phyloP scores from a whole-genome alignment of 2,113 vertebrate genomes.

The Poecile atricapillus region DNA sequence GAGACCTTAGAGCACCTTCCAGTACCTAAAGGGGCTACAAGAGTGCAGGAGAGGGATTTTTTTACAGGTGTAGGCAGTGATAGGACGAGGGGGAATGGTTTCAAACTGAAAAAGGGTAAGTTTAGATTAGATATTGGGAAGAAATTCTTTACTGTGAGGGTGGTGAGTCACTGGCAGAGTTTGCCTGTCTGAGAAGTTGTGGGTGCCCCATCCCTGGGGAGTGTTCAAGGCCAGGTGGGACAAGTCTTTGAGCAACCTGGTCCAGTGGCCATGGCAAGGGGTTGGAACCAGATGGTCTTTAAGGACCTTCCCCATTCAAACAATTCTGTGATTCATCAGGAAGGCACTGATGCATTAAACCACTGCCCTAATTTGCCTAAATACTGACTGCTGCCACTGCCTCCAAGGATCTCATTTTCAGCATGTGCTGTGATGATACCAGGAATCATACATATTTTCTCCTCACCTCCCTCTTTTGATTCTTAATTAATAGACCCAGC shows the following conservation, averaged over 20 bases:
- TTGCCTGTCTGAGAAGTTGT: not conserved
- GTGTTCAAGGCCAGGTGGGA: not conserved
- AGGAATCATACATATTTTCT: not conserved
- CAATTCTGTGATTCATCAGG: not conserved
- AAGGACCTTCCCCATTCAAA: not conserved
- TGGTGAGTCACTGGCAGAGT: not conserved
- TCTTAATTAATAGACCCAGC: not conserved
- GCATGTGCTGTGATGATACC: not conserved
- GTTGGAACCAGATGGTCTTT: not conserved
- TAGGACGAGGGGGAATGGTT: not conserved
- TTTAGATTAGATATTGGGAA: not conserved
- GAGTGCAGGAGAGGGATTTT: not conserved
- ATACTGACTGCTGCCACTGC: not conserved
- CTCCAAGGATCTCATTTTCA: slow-evolving; percentile 41
- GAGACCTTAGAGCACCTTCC: not conserved
- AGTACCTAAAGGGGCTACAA: not conserved
- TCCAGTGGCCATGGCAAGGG: not conserved
- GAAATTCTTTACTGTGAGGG: not conserved
- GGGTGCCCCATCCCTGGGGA: not conserved
- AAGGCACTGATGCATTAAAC: slow-evolving; percentile 19
- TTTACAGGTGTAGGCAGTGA: not conserved
- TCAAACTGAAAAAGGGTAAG: not conserved
- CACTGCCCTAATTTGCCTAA: slow-evolving; percentile 19
- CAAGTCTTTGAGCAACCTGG: not conserved
- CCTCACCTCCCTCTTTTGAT: not conserved